A percentile compares a stretch with the other conserved stretches of the same genome.
phyloP scores from a whole-genome alignment of 2,797 vertebrate genomes.

The Falco cherrug region DNA sequence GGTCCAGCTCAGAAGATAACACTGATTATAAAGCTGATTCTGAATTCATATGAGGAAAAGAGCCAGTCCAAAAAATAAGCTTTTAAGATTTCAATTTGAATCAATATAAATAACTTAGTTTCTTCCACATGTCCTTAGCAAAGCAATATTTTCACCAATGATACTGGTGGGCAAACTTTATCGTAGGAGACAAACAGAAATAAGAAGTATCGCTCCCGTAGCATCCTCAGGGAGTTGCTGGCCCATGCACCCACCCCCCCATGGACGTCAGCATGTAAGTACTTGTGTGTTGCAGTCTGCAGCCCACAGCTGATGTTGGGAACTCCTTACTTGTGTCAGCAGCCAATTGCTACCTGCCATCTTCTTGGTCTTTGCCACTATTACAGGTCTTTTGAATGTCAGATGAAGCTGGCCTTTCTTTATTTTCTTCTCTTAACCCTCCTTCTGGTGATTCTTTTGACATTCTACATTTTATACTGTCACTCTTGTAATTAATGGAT shows the following conservation, averaged over 20 bases:
- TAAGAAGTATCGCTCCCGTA: not conserved
- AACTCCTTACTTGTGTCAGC: not conserved
- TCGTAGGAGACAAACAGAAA: not conserved
- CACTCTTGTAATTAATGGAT: not conserved
- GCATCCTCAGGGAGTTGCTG: not conserved
- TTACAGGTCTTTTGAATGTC: not conserved
- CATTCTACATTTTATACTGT: slow-evolving; percentile 31
- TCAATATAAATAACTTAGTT: not conserved
- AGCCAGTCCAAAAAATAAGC: not conserved
- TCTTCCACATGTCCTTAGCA: not conserved
- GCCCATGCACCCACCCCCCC: not conserved
- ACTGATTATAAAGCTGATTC: not conserved
- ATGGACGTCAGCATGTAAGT: not conserved
- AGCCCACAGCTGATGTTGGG: not conserved
- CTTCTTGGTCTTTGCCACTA: not conserved
- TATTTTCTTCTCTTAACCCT: not conserved
- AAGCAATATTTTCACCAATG: not conserved
- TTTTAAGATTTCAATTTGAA: not conserved
- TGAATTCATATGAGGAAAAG: not conserved
- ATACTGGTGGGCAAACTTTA: not conserved
- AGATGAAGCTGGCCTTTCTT: not conserved
- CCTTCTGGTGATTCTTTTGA: slow-evolving; percentile 55
- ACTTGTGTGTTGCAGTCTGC: not conserved
- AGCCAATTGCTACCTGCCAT: not conserved
- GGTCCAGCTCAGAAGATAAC: not conserved